Evolutionary conservation across 2,888 invertebrate genomes (phyloP).

Genomic region (Dryobota labecula): DNA sequence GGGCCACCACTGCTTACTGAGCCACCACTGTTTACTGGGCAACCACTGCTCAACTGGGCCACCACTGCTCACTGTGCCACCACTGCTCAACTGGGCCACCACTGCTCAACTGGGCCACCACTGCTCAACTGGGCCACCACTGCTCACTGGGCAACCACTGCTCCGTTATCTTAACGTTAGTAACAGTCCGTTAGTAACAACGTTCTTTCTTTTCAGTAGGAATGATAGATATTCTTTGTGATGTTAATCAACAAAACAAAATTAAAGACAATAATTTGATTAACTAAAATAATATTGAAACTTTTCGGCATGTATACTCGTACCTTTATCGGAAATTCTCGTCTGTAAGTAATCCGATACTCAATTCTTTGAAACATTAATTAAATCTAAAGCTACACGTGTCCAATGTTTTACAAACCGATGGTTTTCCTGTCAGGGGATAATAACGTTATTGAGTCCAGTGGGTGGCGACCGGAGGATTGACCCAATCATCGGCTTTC

Average conservation of each 20-base stretch:
- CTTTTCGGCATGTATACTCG: neutral
- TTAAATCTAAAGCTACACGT: neutral
- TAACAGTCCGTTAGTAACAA: too few species aligned
- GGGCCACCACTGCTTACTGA: too few species aligned
- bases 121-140: too few species aligned
- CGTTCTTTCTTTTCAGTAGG: neutral
- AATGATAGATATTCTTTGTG: neutral
- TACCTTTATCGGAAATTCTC: neutral
- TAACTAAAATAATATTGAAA: neutral
- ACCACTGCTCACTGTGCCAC: too few species aligned
- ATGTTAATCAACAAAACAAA: neutral
- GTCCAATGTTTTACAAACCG: slow-evolving; percentile 3
- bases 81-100: too few species aligned
- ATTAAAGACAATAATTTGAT: neutral
- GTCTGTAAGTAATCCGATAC: neutral
- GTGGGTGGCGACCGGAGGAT: slow-evolving; percentile 41
- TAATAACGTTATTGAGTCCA: slow-evolving; percentile 63
- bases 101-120: too few species aligned
- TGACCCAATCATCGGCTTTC: slow-evolving; percentile 51
- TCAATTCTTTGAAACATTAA: neutral
- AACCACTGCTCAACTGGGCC: too few species aligned
- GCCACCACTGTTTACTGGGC: too few species aligned
- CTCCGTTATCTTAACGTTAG: too few species aligned
- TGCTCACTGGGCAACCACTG: too few species aligned
- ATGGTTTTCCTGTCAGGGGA: slow-evolving; percentile 45